These are phyloP conservation scores for Ameiurus melas DNA, from an alignment of 2,113 vertebrate genomes.

Conservation along the genomic window DNA sequence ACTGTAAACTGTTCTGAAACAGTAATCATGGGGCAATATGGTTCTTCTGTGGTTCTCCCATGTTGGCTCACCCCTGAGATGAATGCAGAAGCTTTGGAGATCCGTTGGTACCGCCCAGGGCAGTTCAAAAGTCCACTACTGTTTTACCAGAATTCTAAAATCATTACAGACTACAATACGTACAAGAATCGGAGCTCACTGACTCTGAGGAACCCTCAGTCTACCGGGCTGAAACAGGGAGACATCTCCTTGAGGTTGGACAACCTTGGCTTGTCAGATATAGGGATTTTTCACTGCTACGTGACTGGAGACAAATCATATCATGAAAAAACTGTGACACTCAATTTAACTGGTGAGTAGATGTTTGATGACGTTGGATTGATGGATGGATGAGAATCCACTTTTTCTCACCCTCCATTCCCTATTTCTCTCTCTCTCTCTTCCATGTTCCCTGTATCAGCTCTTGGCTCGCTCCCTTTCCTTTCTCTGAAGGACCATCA, in stretches of 20 bases:
- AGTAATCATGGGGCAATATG: neutral
- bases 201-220: constrained; percentile 29
- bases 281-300: constrained; percentile 58
- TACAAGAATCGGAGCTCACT: constrained; percentile 56
- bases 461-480: constrained; percentile 48
- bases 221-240: constrained; percentile 55
- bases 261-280: constrained; percentile 52
- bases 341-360: constrained; percentile 62
- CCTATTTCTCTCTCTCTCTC: neutral
- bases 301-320: constrained; percentile 57
- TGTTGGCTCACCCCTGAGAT: constrained; percentile 61
- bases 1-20: constrained; percentile 4
- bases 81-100: constrained; percentile 59
- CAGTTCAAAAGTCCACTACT: constrained; percentile 30
- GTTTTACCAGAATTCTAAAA: neutral
- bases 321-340: neutral
- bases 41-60: constrained; percentile 46
- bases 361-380: neutral
- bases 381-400: neutral
- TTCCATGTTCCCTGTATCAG: constrained; percentile 44
- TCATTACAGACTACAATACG: neutral
- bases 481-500: constrained; percentile 41
- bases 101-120: constrained; percentile 53
- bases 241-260: constrained; percentile 63
- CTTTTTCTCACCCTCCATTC: neutral